phyloP scores from a whole-genome alignment of 1,140 invertebrate species.

The Cotesia glomerata region DNA sequence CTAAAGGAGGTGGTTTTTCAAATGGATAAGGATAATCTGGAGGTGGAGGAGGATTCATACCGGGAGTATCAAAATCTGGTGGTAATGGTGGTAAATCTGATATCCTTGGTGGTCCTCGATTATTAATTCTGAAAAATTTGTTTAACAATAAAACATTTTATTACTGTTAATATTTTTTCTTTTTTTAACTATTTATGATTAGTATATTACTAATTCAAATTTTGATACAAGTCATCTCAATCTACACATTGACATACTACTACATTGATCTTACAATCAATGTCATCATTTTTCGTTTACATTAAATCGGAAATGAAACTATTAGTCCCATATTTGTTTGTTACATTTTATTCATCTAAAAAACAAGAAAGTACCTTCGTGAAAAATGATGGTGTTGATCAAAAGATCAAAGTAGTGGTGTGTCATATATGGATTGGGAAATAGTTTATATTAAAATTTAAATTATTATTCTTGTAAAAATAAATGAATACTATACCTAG shows the following conservation, averaged over 20 bases:
- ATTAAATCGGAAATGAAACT: no score
- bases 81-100: constrained; percentile 73
- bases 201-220: no score
- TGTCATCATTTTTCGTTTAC: no score
- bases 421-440: no score
- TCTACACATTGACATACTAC: no score
- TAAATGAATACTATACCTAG: constrained; percentile 42
- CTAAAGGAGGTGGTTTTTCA: constrained; percentile 62
- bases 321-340: no score
- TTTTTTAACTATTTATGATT: not conserved
- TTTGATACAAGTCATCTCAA: no score
- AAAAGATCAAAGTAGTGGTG: no score
- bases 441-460: not conserved
- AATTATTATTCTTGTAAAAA: not conserved
- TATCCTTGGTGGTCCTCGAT: constrained; percentile 83
- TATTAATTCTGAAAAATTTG: constrained; percentile 78
- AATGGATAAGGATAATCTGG: constrained; percentile 55
- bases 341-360: no score
- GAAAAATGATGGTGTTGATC: no score
- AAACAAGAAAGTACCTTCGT: no score
- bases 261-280: no score
- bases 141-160: constrained; percentile 10
- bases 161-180: not conserved
- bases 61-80: constrained; percentile 72
- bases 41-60: constrained; percentile 62